Evolutionary conservation across 2,888 invertebrate species (phyloP).

Genomic region (Venusia cambrica): DNA sequence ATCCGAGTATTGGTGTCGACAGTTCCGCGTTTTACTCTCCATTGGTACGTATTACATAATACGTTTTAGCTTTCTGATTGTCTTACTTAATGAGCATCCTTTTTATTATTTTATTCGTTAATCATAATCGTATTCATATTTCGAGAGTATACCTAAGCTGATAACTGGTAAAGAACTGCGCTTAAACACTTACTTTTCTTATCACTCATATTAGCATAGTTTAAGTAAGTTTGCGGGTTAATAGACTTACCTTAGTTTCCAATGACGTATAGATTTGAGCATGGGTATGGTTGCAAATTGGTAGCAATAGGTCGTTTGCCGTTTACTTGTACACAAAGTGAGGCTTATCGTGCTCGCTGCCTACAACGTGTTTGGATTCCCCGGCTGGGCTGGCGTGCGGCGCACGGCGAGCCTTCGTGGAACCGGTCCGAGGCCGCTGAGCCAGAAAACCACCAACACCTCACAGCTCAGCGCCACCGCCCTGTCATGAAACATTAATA

Average conservation of each 20-base stretch:
- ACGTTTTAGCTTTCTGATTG: constrained; percentile 3
- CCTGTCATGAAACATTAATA: constrained; percentile 78
- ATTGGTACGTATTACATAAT: constrained; percentile 86
- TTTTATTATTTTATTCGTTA: too few relatives aligned
- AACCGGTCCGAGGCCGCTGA: constrained; percentile 76
- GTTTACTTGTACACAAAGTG: constrained; percentile 59
- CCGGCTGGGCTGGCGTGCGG: constrained; percentile 36
- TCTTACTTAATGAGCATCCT: constrained; percentile 5
- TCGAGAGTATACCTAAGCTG: too few relatives aligned
- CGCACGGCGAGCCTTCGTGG: constrained; percentile 54
- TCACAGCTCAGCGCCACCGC: constrained; percentile 54
- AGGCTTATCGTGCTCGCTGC: constrained; percentile 70
- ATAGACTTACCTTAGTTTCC: constrained; percentile 2
- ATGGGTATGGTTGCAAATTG: constrained; percentile 60
- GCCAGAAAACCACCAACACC: constrained; percentile 79
- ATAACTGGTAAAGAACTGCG: too few relatives aligned
- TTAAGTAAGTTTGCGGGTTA: too few relatives aligned
- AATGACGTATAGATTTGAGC: neutral
- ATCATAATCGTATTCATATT: too few relatives aligned
- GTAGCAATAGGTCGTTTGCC: constrained; percentile 68
- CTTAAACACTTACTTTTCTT: too few relatives aligned
- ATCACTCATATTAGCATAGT: too few relatives aligned
- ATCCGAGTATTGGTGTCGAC: constrained; percentile 95
- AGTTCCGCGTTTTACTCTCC: constrained; percentile 97
- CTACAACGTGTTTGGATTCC: constrained; percentile 65